Evolutionary conservation across 2,113 vertebrate species (phyloP).

Genomic region (Pseudorasbora parva): DNA sequence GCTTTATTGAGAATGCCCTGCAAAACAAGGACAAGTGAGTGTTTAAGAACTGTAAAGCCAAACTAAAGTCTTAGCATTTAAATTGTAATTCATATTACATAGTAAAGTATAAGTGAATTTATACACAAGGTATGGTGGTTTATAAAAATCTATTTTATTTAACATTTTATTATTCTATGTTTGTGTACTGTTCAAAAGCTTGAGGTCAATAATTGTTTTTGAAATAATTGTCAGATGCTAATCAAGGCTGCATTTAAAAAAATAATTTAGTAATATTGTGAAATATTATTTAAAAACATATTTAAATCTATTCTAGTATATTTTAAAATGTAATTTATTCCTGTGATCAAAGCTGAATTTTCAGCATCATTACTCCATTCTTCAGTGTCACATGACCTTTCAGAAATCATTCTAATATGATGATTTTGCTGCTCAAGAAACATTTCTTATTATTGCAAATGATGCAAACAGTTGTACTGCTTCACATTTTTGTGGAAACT

Average conservation of each 20-base stretch:
- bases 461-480: too few species aligned
- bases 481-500: background rate
- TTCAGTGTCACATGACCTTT: background rate
- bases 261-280: too few species aligned
- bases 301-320: background rate
- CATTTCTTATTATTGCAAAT: too few species aligned
- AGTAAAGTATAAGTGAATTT: background rate
- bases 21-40: conserved; percentile 48
- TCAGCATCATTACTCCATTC: background rate
- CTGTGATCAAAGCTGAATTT: background rate
- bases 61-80: background rate
- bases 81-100: background rate
- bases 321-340: background rate
- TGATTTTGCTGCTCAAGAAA: background rate
- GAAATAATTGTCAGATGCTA: background rate
- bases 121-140: background rate
- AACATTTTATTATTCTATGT: background rate
- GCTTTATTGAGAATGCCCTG: conserved; percentile 79
- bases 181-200: background rate
- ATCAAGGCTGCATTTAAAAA: background rate
- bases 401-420: background rate
- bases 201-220: background rate
- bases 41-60: background rate
- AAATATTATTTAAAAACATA: background rate
- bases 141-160: background rate